These are phyloP conservation scores for Lasioglossum vierecki DNA, from an alignment of 2,888 invertebrate genomes.

Conservation along the genomic window DNA sequence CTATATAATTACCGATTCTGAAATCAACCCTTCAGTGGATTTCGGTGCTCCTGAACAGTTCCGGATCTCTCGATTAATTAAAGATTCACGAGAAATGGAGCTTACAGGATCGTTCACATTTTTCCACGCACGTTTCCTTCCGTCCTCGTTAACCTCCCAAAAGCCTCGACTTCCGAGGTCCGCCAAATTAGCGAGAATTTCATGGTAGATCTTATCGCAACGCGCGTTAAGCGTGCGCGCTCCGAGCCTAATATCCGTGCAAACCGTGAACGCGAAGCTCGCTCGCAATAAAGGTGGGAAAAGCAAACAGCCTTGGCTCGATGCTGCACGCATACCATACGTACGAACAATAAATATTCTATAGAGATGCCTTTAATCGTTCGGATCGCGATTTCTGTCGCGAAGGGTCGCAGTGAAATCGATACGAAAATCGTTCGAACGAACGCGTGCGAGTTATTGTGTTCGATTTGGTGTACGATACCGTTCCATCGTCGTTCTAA, in stretches of 20 bases:
- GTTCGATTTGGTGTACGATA: background rate
- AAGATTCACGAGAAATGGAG: background rate
- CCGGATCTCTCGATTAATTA: background rate
- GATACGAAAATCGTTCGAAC: background rate
- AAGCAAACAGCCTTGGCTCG: constrained; percentile 13
- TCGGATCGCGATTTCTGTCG: background rate
- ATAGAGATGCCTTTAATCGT: background rate
- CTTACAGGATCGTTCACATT: background rate
- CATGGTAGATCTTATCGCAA: constrained; percentile 22
- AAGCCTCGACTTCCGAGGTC: background rate
- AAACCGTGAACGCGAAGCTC: constrained; percentile 26
- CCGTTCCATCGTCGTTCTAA: constrained; percentile 14
- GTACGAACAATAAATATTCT: constrained; percentile 21
- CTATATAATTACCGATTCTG: too few relatives aligned
- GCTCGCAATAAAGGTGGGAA: constrained; percentile 16
- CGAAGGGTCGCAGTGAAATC: background rate
- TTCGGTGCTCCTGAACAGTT: background rate
- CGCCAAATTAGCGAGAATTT: constrained; percentile 25
- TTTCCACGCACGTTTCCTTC: background rate
- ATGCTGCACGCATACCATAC: background rate
- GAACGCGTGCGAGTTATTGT: background rate
- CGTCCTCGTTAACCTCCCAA: background rate
- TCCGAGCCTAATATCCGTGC: constrained; percentile 27
- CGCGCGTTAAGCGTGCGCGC: constrained; percentile 15
- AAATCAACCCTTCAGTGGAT: too few relatives aligned